phyloP scores from a whole-genome alignment of 2,888 invertebrate species.

The Dendrolimus pini region DNA sequence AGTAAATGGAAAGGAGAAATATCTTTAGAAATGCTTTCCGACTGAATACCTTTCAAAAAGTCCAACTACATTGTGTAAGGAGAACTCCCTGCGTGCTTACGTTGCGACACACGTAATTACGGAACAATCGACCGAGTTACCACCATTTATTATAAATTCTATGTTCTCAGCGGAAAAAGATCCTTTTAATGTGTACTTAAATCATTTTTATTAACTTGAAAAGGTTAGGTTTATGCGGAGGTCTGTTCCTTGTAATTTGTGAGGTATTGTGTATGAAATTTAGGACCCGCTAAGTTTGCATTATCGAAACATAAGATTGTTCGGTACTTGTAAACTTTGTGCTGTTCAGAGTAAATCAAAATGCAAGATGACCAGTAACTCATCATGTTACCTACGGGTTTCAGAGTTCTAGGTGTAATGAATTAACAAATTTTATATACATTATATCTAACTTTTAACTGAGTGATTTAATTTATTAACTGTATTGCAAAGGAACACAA shows the following conservation, averaged over 20 bases:
- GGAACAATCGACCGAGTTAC: constrained; percentile 52
- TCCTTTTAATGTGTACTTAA: constrained; percentile 66
- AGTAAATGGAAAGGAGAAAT: constrained; percentile 21
- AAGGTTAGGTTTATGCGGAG: constrained; percentile 64
- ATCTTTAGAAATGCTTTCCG: constrained; percentile 19
- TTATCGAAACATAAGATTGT: constrained; percentile 7
- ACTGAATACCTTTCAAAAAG: constrained; percentile 8
- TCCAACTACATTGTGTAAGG: constrained; percentile 8
- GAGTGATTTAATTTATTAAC: too few relatives aligned
- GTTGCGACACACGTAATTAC: constrained; percentile 31
- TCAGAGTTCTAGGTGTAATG: too few relatives aligned
- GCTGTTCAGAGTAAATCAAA: too few relatives aligned
- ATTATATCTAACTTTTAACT: too few relatives aligned
- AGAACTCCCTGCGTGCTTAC: constrained; percentile 6
- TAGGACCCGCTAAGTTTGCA: constrained; percentile 27
- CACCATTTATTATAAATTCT: constrained; percentile 53
- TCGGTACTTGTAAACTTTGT: neutral
- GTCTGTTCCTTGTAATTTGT: constrained; percentile 52
- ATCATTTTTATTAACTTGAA: constrained; percentile 73
- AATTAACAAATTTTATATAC: too few relatives aligned
- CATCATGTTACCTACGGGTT: too few relatives aligned
- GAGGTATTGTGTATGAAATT: constrained; percentile 22
- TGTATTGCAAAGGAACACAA: too few relatives aligned
- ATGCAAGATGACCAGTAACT: too few relatives aligned
- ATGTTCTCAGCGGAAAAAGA: constrained; percentile 53